These are phyloP conservation scores for Malthinus seriepunctatus DNA, from an alignment of 2,888 invertebrate genomes.

Conservation along the genomic window DNA sequence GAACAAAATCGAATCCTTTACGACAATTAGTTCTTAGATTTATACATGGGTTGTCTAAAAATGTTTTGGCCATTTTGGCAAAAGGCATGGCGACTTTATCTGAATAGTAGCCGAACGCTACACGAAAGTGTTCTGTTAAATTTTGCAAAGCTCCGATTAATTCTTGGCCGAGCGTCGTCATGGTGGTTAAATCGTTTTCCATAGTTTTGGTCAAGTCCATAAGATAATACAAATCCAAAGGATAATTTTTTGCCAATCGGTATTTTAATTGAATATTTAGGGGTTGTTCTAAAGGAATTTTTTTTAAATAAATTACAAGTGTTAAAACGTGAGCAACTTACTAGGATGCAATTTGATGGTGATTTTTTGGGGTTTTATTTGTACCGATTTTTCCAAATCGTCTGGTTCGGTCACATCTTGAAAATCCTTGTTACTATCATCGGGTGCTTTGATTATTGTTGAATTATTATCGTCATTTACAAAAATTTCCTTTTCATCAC, in stretches of 20 bases:
- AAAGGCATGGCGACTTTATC: slow-evolving; percentile 81
- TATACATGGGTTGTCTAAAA: slow-evolving; percentile 64
- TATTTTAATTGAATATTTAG: slow-evolving; percentile 67
- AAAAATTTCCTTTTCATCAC: slow-evolving; percentile 12
- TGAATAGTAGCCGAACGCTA: slow-evolving; percentile 78
- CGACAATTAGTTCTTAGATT: slow-evolving; percentile 63
- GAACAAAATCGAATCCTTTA: slow-evolving; percentile 80
- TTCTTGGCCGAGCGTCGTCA: slow-evolving; percentile 68
- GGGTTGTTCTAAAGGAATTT: slow-evolving; percentile 65
- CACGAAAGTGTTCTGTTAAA: slow-evolving; percentile 72
- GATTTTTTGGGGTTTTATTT: slow-evolving; percentile 68
- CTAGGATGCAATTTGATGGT: slow-evolving; percentile 64
- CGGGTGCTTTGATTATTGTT: neutral
- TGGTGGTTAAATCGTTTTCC: slow-evolving; percentile 81
- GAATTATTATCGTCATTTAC: slow-evolving; percentile 4
- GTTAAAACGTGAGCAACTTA: slow-evolving; percentile 54
- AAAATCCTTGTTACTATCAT: slow-evolving; percentile 17
- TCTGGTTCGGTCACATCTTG: slow-evolving; percentile 57
- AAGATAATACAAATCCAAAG: slow-evolving; percentile 85
- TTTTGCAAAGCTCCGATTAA: slow-evolving; percentile 63
- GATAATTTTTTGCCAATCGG: slow-evolving; percentile 81
- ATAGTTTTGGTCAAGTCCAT: slow-evolving; percentile 92
- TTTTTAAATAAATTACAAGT: too few species aligned
- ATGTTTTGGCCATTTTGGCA: slow-evolving; percentile 55
- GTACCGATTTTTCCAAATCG: slow-evolving; percentile 58